These are phyloP conservation scores for Botrylloides violaceus DNA, from an alignment of 23 tunicate genomes.

Conservation along the genomic window DNA sequence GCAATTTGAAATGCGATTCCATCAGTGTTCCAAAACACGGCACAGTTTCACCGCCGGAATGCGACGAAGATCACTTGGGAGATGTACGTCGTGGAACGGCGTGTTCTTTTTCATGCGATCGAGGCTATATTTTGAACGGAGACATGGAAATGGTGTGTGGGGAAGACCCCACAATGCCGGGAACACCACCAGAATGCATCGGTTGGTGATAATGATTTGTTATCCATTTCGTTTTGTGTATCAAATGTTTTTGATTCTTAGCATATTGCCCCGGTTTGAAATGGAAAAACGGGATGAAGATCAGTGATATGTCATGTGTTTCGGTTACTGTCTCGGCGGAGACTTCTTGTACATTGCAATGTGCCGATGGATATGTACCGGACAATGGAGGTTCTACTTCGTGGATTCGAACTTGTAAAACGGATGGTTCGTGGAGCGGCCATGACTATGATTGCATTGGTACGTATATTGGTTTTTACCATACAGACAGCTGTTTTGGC, in stretches of 20 bases:
- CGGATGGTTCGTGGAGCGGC: constrained; percentile 4
- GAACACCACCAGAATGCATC: constrained; percentile 2
- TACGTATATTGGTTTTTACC: no score
- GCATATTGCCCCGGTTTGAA: constrained; percentile 17
- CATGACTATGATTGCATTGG: neutral
- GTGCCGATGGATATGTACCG: constrained; percentile 10
- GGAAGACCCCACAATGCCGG: neutral
- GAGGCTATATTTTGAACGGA: constrained; percentile 15
- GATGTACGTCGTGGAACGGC: neutral
- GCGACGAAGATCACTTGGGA: neutral
- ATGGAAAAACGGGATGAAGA: neutral
- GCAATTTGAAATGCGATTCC: neutral
- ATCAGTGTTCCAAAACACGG: neutral
- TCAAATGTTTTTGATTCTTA: neutral
- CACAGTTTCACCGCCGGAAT: neutral
- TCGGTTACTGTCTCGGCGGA: constrained; percentile 1
- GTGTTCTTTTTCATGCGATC: constrained; percentile 25
- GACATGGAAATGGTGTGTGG: constrained; percentile 8
- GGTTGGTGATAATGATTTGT: neutral
- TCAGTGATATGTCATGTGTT: neutral
- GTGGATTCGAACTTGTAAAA: neutral
- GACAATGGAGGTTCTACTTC: neutral
- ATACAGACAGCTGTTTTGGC: no score
- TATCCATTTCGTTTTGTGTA: neutral
- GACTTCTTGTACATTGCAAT: neutral